Percentiles rank a stretch among this genome's conserved stretches.
These are phyloP conservation scores for Pachypeltis micranthus DNA, from an alignment of 1,140 invertebrate genomes.

Conservation along the genomic window DNA sequence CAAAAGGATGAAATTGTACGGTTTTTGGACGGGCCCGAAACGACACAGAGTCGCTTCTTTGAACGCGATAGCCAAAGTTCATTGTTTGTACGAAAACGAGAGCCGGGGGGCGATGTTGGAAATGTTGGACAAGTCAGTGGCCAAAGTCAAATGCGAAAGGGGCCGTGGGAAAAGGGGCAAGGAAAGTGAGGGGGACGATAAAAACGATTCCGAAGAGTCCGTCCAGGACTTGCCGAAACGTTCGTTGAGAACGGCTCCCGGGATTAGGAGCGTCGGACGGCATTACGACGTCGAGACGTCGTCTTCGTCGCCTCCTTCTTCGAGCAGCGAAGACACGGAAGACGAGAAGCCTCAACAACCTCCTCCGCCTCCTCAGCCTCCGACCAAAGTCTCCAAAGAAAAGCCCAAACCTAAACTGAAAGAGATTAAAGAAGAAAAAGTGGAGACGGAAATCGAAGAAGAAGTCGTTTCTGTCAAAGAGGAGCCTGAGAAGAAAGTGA, in stretches of 20 bases:
- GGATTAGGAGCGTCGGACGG: constrained; percentile 60
- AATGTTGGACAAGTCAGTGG: constrained; percentile 18
- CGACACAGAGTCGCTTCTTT: constrained; percentile 72
- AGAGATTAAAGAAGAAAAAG: constrained; percentile 19
- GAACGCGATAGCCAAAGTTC: constrained; percentile 82
- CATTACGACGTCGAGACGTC: constrained; percentile 63
- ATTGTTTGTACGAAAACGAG: constrained; percentile 82
- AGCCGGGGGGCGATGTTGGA: constrained; percentile 34
- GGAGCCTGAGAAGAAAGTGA: constrained; percentile 32
- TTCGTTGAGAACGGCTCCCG: constrained; percentile 54
- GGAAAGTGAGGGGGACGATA: constrained; percentile 19
- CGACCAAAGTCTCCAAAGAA: not conserved
- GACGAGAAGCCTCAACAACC: constrained; percentile 24
- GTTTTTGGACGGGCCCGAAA: constrained; percentile 57
- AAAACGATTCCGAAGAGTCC: not conserved
- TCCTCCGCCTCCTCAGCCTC: not conserved
- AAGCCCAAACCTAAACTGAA: constrained; percentile 11
- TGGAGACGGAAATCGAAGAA: constrained; percentile 21
- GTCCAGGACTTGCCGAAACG: constrained; percentile 31
- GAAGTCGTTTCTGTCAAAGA: constrained; percentile 20
- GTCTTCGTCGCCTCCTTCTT: constrained; percentile 34
- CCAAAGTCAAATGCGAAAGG: constrained; percentile 13
- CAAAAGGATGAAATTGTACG: constrained; percentile 40
- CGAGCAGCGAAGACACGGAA: constrained; percentile 35
- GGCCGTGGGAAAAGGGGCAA: constrained; percentile 22